phyloP scores from a whole-genome alignment of 1,140 invertebrate genomes.

The Protaetia brevitarsis region DNA sequence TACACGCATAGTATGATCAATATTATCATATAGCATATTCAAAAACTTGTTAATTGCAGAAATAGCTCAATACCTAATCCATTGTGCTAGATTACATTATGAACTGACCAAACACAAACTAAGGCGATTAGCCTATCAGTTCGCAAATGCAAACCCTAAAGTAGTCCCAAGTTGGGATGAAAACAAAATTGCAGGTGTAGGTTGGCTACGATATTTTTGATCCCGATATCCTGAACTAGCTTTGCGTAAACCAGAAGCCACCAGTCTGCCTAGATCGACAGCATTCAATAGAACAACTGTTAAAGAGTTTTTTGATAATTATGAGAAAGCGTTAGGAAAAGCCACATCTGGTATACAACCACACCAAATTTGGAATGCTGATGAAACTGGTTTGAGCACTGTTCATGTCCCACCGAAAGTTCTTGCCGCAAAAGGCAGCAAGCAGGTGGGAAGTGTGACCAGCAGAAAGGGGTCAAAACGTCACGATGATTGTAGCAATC shows the following conservation, averaged over 20 bases:
- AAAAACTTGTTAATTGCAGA: too few species aligned
- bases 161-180: not conserved
- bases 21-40: too few species aligned
- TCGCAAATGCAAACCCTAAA: not conserved
- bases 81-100: slow-evolving; percentile 20
- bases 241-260: slow-evolving; percentile 17
- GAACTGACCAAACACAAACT: slow-evolving; percentile 2
- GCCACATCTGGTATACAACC: slow-evolving; percentile 1
- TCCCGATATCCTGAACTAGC: not conserved
- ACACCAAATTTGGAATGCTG: slow-evolving; percentile 33
- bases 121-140: not conserved
- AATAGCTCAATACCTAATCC: slow-evolving; percentile 22
- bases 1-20: too few species aligned
- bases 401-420: slow-evolving; percentile 31
- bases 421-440: slow-evolving; percentile 29
- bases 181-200: slow-evolving; percentile 7
- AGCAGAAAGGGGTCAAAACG: slow-evolving; percentile 32
- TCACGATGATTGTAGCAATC: slow-evolving; percentile 42
- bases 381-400: slow-evolving; percentile 34
- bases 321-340: not conserved
- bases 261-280: slow-evolving; percentile 3
- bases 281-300: slow-evolving; percentile 17
- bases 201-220: slow-evolving; percentile 3
- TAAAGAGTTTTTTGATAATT: slow-evolving; percentile 21
- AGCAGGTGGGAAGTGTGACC: slow-evolving; percentile 31